These are phyloP conservation scores for Narcine bancroftii DNA, from an alignment of 2,113 vertebrate genomes.

Conservation along the genomic window DNA sequence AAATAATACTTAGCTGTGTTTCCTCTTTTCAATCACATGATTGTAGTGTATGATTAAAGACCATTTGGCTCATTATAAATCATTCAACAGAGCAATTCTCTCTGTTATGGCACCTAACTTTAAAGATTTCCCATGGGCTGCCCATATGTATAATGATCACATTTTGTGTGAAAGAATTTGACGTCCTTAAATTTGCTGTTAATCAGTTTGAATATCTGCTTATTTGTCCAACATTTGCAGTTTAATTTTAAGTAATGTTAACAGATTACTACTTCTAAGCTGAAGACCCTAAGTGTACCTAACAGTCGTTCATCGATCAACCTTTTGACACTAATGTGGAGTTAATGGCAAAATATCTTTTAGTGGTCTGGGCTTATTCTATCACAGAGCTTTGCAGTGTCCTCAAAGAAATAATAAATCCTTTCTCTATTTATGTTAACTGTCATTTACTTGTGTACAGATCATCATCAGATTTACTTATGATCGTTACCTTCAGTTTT, in stretches of 20 bases:
- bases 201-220: background rate
- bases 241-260: background rate
- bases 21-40: background rate
- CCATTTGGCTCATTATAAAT: background rate
- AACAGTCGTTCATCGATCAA: background rate
- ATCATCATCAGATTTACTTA: background rate
- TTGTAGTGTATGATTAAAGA: background rate
- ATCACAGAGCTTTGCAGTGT: background rate
- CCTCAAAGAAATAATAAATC: background rate
- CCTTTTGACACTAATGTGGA: background rate
- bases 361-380: background rate
- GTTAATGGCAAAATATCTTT: background rate
- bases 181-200: background rate
- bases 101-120: background rate
- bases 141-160: background rate
- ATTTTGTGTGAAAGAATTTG: background rate
- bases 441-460: background rate
- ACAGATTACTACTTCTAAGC: background rate
- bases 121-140: background rate
- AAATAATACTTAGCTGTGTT: background rate
- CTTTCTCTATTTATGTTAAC: background rate
- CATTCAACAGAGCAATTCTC: background rate
- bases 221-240: background rate
- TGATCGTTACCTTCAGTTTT: background rate
- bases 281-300: background rate